A percentile compares a stretch with the other conserved stretches of the same genome.
Evolutionary conservation across 2,113 vertebrate genomes (phyloP).

Genomic region (Micromys minutus): DNA sequence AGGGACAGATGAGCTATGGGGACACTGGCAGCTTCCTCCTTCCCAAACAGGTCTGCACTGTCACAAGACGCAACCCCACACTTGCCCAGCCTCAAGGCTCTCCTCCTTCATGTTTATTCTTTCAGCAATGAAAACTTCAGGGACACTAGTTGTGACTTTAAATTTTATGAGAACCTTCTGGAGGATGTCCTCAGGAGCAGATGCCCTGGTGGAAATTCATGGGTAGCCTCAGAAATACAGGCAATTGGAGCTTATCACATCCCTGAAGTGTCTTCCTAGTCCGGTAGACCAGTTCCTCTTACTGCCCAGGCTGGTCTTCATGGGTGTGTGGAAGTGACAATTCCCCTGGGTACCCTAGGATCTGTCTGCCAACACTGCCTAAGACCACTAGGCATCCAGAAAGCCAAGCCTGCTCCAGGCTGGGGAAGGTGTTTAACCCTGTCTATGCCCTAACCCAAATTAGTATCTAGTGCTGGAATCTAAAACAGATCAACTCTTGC

Average conservation of each 20-base stretch:
- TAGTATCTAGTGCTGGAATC: neutral
- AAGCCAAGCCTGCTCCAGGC: neutral
- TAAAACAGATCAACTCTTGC: neutral
- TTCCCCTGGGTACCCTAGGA: neutral
- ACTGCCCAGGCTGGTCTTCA: too few species aligned
- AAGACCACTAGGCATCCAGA: neutral
- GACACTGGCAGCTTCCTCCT: neutral
- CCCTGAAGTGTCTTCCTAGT: neutral
- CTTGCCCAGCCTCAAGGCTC: neutral
- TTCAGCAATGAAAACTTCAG: too few species aligned
- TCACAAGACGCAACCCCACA: neutral
- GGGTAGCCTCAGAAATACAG: neutral
- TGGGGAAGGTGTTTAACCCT: neutral
- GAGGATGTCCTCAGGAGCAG: neutral
- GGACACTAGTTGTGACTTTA: neutral
- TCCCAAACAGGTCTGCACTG: neutral
- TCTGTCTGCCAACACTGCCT: too few species aligned
- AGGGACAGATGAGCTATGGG: neutral
- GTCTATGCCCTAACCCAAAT: neutral
- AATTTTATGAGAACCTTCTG: neutral
- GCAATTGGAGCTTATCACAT: neutral
- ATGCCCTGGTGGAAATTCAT: neutral
- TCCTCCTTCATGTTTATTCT: neutral
- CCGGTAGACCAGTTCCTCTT: neutral
- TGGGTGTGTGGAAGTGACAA: fast-evolving